Evolutionary conservation across 2,113 vertebrate genomes (phyloP), one percentile per base, ranked within the genome.

Genomic region (Nymphicus hollandicus): DNA sequence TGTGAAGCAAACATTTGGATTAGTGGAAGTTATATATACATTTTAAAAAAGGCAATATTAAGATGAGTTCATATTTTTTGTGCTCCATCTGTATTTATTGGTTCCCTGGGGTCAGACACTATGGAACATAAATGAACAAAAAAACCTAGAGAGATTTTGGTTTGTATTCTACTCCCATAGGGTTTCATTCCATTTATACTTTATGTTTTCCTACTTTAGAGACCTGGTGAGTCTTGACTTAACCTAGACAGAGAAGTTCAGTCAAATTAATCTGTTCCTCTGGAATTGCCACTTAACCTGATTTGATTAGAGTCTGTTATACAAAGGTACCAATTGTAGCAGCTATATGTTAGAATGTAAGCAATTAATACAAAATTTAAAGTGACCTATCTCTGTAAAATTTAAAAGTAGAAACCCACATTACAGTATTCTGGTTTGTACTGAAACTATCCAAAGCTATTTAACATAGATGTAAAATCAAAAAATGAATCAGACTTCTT

Each of bases 121-220:
- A 2, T 37, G 50, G 46, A 92, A 52, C 46, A 37, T 66, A 92
- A 88, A 33, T 33, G 49, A 86, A 81, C 55, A 88, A 80, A 58
- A 60, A 56, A 80, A 27, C 8, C n/a, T 39, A 70, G 72, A 73
- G 70, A 88, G 63, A 58, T 94, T 96, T 92, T 82, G 37, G 41
- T 88, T 91, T 63, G 41, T 83, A 17, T 88, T 77, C 81, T 73
- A 29, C 6, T 29, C 35, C 83, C 55, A 31, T 53, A 64, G 61
- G 85, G 22, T 70, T 89, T 87, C 11, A 29, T 66, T 93, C 44
- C 10, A 37, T 74, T 86, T 73, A 39, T 63, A 69, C 72, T 87
- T 95, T 73, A 91, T 88, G 73, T 80, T 95, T 97, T 95, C 63
- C 76, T 96, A 58, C 76, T 93, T 95, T 28, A 53, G 89, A 90